Evolutionary conservation across 2,888 invertebrate genomes (phyloP).

Genomic region (Erebia ligea): DNA sequence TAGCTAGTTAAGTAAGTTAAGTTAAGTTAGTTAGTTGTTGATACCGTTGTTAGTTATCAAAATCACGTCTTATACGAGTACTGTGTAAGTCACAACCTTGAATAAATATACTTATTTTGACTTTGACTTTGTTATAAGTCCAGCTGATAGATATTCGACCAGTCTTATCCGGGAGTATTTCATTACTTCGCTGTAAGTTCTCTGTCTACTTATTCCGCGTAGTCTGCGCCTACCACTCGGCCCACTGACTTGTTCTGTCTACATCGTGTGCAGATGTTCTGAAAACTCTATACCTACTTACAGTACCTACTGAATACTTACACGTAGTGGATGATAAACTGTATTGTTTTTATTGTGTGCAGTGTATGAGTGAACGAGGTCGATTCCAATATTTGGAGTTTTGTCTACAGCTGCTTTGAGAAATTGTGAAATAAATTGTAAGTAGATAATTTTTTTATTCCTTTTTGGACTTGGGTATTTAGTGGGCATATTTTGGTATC

Average conservation of each 20-base stretch:
- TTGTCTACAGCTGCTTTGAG: conserved; percentile 7
- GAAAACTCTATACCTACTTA: not conserved
- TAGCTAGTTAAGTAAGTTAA: too few species aligned
- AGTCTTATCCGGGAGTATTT: too few species aligned
- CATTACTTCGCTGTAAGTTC: not conserved
- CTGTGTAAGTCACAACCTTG: too few species aligned
- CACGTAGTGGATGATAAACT: not conserved
- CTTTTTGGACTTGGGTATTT: not conserved
- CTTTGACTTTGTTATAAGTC: too few species aligned
- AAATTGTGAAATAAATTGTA: conserved; percentile 6
- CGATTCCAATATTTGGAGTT: conserved; percentile 4
- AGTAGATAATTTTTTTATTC: not conserved
- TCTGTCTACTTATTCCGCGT: not conserved
- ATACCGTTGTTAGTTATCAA: too few species aligned
- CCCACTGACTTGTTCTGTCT: conserved; percentile 7
- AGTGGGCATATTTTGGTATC: too few species aligned
- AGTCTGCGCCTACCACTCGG: conserved; percentile 1
- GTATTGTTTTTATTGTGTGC: conserved; percentile 20
- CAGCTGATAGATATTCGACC: too few species aligned
- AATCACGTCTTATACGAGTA: too few species aligned
- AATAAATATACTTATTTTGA: too few species aligned
- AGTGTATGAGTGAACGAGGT: conserved; percentile 13
- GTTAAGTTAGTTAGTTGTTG: too few species aligned
- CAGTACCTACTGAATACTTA: not conserved
- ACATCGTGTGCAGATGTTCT: conserved; percentile 20